These are phyloP conservation scores for Raphicerus campestris DNA, from an alignment of 2,113 vertebrate genomes.

Conservation along the genomic window DNA sequence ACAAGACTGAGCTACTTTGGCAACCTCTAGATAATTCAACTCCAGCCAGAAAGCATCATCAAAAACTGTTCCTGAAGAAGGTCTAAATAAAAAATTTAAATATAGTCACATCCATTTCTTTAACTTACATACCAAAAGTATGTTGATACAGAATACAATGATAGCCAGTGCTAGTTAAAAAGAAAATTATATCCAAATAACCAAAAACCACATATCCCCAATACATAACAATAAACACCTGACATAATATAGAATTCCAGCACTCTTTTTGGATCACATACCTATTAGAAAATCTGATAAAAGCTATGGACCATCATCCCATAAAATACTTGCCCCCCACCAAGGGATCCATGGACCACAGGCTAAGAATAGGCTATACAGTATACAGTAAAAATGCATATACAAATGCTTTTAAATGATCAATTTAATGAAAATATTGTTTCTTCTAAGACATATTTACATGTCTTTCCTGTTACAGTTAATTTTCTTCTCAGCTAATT, in stretches of 20 bases:
- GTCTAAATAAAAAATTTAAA: constrained; percentile 77
- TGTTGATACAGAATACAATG: not conserved
- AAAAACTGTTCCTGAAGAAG: constrained; percentile 87
- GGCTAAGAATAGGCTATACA: not conserved
- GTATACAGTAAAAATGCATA: not conserved
- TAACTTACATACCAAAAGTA: not conserved
- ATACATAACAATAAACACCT: not conserved
- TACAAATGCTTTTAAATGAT: not conserved
- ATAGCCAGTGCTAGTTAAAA: not conserved
- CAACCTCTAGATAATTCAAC: constrained; percentile 95
- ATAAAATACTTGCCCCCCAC: not conserved
- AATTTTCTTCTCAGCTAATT: not conserved
- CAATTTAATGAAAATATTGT: not conserved
- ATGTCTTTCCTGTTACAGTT: not conserved
- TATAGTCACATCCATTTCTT: not conserved
- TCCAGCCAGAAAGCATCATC: constrained; percentile 98
- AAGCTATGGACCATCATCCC: not conserved
- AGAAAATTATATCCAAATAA: constrained; percentile 15
- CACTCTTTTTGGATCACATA: not conserved
- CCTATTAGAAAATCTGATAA: not conserved
- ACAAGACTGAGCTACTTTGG: constrained; percentile 94
- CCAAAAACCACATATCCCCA: not conserved
- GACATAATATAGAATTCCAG: not conserved
- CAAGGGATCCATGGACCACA: not conserved
- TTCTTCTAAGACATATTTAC: not conserved